Evolutionary conservation across 2,797 vertebrate species (phyloP).

Genomic region (Chaetophractus vellerosus): DNA sequence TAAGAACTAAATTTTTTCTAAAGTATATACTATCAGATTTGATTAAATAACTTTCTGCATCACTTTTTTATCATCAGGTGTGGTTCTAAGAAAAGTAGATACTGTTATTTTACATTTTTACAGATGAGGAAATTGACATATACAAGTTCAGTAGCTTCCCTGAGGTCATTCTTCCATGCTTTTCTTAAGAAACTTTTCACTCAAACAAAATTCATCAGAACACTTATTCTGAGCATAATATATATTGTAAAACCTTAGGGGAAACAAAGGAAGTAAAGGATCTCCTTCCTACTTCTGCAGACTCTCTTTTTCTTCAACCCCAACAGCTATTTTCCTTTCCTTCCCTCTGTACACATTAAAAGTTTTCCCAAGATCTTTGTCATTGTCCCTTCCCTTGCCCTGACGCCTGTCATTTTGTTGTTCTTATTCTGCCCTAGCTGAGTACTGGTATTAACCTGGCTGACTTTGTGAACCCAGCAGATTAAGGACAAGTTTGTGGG

Average conservation of each 20-base stretch:
- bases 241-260: not conserved
- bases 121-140: conserved; percentile 32
- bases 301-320: not conserved
- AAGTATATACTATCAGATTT: not conserved
- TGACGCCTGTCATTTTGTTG: not conserved
- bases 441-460: not conserved
- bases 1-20: conserved; percentile 31
- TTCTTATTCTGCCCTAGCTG: conserved; percentile 44
- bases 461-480: conserved; percentile 56
- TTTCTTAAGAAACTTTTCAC: conserved; percentile 62
- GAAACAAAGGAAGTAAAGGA: conserved; percentile 40
- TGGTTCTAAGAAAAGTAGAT: conserved; percentile 60
- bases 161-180: not conserved
- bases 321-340: not conserved
- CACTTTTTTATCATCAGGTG: not conserved
- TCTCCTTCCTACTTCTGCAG: not conserved
- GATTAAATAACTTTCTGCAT: conserved; percentile 18
- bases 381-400: not conserved
- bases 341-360: not conserved
- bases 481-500: not conserved
- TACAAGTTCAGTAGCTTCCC: conserved; percentile 28
- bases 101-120: conserved; percentile 48
- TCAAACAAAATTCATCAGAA: conserved; percentile 1
- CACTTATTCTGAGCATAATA: conserved; percentile 36
- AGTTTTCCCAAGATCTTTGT: not conserved